Evolutionary conservation across 2,888 invertebrate genomes (phyloP), one percentile per base, ranked within the genome.

Genomic region (Agelastica alni): DNA sequence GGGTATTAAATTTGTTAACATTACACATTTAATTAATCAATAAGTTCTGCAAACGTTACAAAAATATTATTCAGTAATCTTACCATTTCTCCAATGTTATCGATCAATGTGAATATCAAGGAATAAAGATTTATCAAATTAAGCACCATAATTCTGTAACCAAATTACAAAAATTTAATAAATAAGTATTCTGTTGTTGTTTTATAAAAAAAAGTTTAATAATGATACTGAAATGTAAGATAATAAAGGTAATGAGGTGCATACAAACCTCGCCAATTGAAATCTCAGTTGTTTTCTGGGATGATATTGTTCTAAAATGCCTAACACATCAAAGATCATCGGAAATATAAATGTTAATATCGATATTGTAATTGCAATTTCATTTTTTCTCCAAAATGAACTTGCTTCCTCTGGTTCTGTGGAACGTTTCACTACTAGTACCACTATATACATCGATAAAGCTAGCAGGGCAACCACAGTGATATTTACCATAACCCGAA

Each of bases 121-220:
- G 97, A 94, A 76, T 96, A 96, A 66, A 97, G 83, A 77, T 96
- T 98, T 59, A 97, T 81, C 61, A 97, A 83, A 80, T 98, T 96
- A 51, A 98, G 79, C 22, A 92, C 84, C 89, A 97, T 93, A 51
- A 98, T 96, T 72, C 97, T 95, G 80, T 52, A 84, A 83, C 39
- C 63, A 36, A n/a, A n/a, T n/a, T n/a, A n/a, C n/a, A n/a, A n/a
- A n/a, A n/a, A n/a, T n/a, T n/a, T n/a, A n/a, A n/a, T n/a, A n/a
- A n/a, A n/a, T n/a, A n/a, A n/a, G n/a, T n/a, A n/a, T n/a, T n/a
- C n/a, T n/a, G n/a, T n/a, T n/a, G n/a, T n/a, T n/a, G n/a, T n/a
- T n/a, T n/a, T n/a, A n/a, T n/a, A n/a, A n/a, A n/a, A n/a, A n/a
- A n/a, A n/a, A n/a, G n/a, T n/a, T n/a, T n/a, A n/a, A n/a, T n/a